Conservation (phyloP, 2,888 invertebrate species). For the Ferrisia virgata region DNA sequence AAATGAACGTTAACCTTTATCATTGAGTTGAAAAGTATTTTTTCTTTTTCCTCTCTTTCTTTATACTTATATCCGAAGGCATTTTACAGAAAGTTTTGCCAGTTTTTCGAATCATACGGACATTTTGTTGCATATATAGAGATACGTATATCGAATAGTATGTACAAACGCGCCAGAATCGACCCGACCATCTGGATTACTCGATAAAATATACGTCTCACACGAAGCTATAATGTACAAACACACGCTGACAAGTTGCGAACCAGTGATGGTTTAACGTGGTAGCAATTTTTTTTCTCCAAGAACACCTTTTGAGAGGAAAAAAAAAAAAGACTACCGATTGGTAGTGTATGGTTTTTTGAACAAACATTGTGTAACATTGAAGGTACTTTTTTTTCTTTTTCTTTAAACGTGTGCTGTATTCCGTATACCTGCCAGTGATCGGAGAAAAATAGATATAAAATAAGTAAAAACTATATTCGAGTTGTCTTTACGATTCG, state of each 20-base stretch:
- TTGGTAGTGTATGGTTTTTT: background rate
- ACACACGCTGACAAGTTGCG: background rate
- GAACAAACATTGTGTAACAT: background rate
- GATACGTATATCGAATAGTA: background rate
- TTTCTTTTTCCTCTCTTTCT: background rate
- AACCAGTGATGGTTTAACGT: background rate
- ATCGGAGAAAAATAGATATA: background rate
- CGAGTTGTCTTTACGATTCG: background rate
- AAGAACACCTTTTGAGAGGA: background rate
- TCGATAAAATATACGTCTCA: background rate
- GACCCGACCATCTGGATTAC: background rate
- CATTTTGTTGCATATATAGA: background rate
- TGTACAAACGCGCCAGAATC: too few relatives aligned
- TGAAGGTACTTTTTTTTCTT: background rate
- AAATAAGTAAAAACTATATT: background rate
- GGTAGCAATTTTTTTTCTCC: background rate
- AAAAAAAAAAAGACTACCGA: background rate
- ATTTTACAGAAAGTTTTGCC: background rate
- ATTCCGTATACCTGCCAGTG: background rate
- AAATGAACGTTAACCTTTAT: background rate
- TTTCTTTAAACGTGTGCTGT: background rate
- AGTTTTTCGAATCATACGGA: background rate
- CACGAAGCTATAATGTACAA: background rate
- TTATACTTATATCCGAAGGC: background rate
- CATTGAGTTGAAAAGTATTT: background rate